A percentile compares a stretch with the other conserved stretches of the same genome.
Evolutionary conservation across 2,797 vertebrate genomes (phyloP).

Genomic region (Aselliscus stoliczkanus): DNA sequence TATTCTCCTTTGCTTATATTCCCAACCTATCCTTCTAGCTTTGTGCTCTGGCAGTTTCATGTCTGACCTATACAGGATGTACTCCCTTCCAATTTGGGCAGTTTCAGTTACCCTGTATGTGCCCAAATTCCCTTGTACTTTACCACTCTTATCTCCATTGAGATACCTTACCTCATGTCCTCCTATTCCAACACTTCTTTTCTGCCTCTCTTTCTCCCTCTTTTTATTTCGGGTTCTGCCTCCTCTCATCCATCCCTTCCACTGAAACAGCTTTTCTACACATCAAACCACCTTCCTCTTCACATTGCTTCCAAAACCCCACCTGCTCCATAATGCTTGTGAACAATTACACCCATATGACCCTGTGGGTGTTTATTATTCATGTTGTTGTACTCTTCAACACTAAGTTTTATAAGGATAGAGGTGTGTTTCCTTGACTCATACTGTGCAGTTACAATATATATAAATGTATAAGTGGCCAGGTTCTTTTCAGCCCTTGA

Average conservation of each 20-base stretch:
- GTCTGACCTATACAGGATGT: neutral
- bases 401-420: neutral
- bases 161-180: neutral
- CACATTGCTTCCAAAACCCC: conserved; percentile 21
- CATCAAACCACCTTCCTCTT: neutral
- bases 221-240: neutral
- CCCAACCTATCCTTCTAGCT: neutral
- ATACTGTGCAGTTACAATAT: neutral
- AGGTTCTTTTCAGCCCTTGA: neutral
- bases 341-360: conserved; percentile 45
- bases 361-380: neutral
- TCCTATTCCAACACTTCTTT: neutral
- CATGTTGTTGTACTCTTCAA: neutral
- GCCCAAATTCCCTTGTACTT: neutral
- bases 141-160: neutral
- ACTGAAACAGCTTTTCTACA: neutral
- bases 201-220: neutral
- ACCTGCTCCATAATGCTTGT: conserved; percentile 27
- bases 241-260: neutral
- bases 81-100: neutral
- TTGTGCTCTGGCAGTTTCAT: neutral
- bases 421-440: neutral
- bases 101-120: neutral
- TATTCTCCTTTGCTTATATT: neutral
- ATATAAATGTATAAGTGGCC: neutral